Conservation (phyloP, 2,113 vertebrate species). For the Oplegnathus fasciatus region DNA sequence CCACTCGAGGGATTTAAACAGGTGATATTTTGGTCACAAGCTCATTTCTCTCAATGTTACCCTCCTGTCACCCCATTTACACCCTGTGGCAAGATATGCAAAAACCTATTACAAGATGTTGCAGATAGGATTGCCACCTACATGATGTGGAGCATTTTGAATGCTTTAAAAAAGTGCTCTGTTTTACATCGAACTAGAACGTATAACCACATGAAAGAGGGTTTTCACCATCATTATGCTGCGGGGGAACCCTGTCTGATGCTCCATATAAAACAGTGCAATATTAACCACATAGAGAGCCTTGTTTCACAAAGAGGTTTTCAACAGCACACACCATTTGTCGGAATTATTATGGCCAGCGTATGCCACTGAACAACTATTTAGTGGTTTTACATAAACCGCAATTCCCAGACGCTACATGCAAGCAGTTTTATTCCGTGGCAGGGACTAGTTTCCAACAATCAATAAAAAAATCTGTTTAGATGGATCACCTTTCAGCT, state of each 20-base stretch:
- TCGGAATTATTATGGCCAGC: neutral
- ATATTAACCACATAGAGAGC: neutral
- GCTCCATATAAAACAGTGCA: neutral
- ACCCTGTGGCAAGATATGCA: constrained; percentile 51
- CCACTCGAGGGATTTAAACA: constrained; percentile 50
- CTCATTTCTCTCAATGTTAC: constrained; percentile 55
- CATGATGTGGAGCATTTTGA: constrained; percentile 12
- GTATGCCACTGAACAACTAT: neutral
- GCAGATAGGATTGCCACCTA: constrained; percentile 16
- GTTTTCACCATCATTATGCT: neutral
- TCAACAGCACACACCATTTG: neutral
- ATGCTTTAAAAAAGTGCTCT: neutral
- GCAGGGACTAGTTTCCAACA: no score
- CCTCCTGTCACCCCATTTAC: constrained; percentile 56
- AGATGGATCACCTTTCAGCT: neutral
- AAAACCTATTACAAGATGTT: constrained; percentile 50
- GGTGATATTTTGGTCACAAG: constrained; percentile 51
- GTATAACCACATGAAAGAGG: neutral
- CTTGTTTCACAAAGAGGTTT: constrained; percentile 8
- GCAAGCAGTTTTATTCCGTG: neutral
- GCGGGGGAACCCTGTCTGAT: neutral
- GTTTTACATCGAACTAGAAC: constrained; percentile 5
- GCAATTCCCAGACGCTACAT: neutral
- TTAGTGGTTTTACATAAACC: neutral
- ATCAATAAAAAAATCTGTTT: neutral